Base-by-base conservation (phyloP, 2,113 vertebrate genomes). In the Bungarus multicinctus region DNA sequence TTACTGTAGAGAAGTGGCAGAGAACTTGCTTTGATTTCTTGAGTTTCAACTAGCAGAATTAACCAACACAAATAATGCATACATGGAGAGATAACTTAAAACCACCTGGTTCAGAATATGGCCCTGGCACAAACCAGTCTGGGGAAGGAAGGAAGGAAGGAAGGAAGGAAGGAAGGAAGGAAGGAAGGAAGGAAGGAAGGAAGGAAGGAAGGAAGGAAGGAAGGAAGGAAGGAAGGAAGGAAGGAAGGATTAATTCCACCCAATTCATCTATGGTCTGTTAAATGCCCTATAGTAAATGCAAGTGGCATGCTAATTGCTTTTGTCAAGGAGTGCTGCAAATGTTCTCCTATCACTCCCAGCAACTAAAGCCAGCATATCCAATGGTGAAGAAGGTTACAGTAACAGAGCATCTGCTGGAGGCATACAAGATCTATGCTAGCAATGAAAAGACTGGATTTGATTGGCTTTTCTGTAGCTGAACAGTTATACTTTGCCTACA, bases 401-500 rank as follows among this genome's bases (percentile, higher is more conserved):
- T 27, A 87, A 27, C 5, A 30, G 12, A 87, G 86, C 47, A 87
- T 25, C 23, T 23, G 27, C 45, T 87, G 45, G 23, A 50, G 16
- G 86, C 18, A 81, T 43, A 81, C 18, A 81, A 20, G 74, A 81
- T 81, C 34, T 43, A 6, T 43, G 74, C 74, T 52, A 45, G 2
- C 50, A 92, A 43, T 43, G 25, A 45, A 25, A 74, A 93, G 55
- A n/a, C 52, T 0, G 52, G 91, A 93, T 3, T 0, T 74, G 54
- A 89, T 39, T 14, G 4, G 47, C 23, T 11, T 47, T 47, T 89
- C 52, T 74, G 23, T 14, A 64, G 90, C 54, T 69, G 91, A 85
- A 90, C 93, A 93, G 60, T 92, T 92, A 86, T 89, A 92, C 16
- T 30, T 81, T 94, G 88, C 60, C 34, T 12, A 86, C 50, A 85